Percentiles rank a stretch among this genome's conserved stretches.
These are phyloP conservation scores for Argentina silus DNA, from an alignment of 2,797 vertebrate species.

Conservation along the genomic window DNA sequence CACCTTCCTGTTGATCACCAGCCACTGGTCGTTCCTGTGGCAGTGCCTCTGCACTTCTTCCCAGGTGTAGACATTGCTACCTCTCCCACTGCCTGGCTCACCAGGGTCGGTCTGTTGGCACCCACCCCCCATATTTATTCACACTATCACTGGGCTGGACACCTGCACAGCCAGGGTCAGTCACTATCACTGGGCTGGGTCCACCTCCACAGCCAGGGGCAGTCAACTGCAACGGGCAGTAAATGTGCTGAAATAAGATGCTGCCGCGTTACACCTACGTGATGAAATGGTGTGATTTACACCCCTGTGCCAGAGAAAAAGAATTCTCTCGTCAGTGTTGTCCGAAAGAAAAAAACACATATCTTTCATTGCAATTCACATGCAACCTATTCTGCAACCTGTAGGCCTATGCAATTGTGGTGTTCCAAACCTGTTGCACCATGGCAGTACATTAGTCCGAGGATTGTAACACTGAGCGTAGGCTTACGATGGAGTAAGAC, in stretches of 20 bases:
- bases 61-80: constrained; percentile 80
- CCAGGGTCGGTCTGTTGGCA: constrained; percentile 52
- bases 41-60: constrained; percentile 85
- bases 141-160: constrained; percentile 36
- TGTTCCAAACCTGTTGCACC: constrained; percentile 45
- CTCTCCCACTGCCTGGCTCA: constrained; percentile 37
- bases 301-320: neutral
- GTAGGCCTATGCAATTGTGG: neutral
- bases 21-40: constrained; percentile 82
- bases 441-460: constrained; percentile 13
- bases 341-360: neutral
- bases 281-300: constrained; percentile 9
- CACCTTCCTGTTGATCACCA: constrained; percentile 88
- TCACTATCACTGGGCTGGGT: constrained; percentile 17
- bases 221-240: constrained; percentile 28
- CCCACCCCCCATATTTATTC: constrained; percentile 56
- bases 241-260: neutral
- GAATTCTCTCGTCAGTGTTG: neutral
- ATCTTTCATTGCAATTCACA: too few species aligned
- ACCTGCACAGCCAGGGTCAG: constrained; percentile 49
- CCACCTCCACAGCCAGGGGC: constrained; percentile 34
- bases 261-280: constrained; percentile 41
- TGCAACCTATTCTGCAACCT: too few species aligned
- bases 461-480: constrained; percentile 21
- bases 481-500: constrained; percentile 16